Conservation (phyloP, 2,113 vertebrate species). For the Myotis davidii region DNA sequence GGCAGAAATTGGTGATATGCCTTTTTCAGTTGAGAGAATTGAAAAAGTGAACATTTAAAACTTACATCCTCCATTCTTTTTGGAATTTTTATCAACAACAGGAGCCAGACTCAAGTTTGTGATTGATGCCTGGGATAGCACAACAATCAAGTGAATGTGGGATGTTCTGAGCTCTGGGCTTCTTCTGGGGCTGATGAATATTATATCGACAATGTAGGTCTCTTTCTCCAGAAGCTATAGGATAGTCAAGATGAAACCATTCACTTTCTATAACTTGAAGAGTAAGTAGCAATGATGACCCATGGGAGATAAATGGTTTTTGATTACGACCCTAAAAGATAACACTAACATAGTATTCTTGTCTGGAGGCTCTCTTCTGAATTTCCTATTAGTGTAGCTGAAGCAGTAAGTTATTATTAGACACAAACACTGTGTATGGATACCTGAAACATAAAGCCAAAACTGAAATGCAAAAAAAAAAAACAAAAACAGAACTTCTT, state of each 20-base stretch:
- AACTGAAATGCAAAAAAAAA: background rate
- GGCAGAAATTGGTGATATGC: rapidly evolving
- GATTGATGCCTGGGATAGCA: background rate
- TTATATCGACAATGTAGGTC: background rate
- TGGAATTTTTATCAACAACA: background rate
- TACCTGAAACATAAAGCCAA: background rate
- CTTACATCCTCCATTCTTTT: background rate
- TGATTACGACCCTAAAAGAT: background rate
- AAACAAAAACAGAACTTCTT: background rate
- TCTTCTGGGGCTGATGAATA: background rate
- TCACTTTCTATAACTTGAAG: background rate
- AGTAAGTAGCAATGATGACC: background rate
- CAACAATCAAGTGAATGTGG: background rate
- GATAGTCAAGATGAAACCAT: background rate
- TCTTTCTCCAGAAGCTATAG: background rate
- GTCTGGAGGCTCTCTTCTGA: background rate
- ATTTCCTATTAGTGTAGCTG: background rate
- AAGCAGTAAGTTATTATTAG: background rate
- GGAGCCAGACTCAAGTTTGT: background rate
- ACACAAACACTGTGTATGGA: background rate
- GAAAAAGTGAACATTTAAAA: background rate
- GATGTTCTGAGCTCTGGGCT: background rate
- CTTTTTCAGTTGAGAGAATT: background rate
- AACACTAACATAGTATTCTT: background rate
- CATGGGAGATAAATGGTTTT: background rate